Conservation (phyloP, 2,888 invertebrate species). For the Lottia scabra region DNA sequence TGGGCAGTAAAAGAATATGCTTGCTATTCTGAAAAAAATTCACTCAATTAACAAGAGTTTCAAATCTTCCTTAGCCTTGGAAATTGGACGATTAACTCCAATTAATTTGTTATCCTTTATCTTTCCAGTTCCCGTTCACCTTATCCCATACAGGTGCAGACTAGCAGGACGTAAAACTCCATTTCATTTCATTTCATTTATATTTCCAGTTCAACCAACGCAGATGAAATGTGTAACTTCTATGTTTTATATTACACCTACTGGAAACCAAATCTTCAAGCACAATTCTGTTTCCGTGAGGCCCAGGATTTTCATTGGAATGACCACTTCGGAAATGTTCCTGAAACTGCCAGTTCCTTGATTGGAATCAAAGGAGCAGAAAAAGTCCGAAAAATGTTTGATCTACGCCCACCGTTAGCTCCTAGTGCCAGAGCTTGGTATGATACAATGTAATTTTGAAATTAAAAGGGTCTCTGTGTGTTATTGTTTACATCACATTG, state of each 20-base stretch:
- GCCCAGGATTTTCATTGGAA: constrained; percentile 44
- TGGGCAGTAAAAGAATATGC: no score
- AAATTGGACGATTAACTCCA: not conserved
- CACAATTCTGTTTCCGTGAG: constrained; percentile 49
- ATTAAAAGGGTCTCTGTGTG: not conserved
- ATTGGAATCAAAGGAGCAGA: constrained; percentile 43
- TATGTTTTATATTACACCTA: constrained; percentile 61
- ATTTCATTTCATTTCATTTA: no score
- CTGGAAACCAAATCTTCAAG: constrained; percentile 38
- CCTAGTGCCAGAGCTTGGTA: not conserved
- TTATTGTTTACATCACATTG: no score
- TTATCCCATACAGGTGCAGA: no score
- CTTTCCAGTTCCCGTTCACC: constrained; percentile 46
- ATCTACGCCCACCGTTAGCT: constrained; percentile 12
- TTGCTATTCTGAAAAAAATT: no score
- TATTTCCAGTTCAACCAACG: constrained; percentile 45
- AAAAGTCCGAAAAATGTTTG: constrained; percentile 23
- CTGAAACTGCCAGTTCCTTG: constrained; percentile 45
- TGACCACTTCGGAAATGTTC: constrained; percentile 37
- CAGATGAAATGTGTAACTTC: constrained; percentile 66
- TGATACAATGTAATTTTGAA: not conserved
- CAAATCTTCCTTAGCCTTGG: not conserved
- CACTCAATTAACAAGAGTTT: no score
- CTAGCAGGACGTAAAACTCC: no score
- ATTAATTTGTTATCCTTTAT: no score